phyloP scores from a whole-genome alignment of 1,140 invertebrate species.

The Phymorhynchus buccinoides region DNA sequence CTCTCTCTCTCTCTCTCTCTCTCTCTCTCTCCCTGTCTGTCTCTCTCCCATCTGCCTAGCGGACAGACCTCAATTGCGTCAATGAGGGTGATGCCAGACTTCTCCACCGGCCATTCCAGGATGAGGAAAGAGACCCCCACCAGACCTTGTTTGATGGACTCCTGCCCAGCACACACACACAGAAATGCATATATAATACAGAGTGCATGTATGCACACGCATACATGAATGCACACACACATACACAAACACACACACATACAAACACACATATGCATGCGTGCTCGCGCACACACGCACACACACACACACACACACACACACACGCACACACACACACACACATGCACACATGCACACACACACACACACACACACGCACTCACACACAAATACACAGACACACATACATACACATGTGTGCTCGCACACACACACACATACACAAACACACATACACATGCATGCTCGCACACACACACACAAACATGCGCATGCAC shows the following conservation, averaged over 20 bases:
- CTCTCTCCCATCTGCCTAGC: neutral
- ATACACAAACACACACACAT: conserved; percentile 13
- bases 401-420: neutral
- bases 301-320: conserved; percentile 1
- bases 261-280: neutral
- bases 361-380: conserved; percentile 13
- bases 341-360: conserved; percentile 1
- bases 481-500: conserved; percentile 1
- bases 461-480: conserved; percentile 2
- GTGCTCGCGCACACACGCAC: neutral
- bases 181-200: too few species aligned
- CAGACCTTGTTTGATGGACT: conserved; percentile 31
- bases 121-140: conserved; percentile 36
- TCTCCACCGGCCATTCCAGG: conserved; percentile 25
- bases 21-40: too few species aligned
- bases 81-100: conserved; percentile 32
- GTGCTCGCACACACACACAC: conserved; percentile 4
- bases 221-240: conserved; percentile 1
- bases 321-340: conserved; percentile 17
- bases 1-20: too few species aligned
- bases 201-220: neutral
- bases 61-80: conserved; percentile 37
- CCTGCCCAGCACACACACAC: neutral
- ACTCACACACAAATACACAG: conserved; percentile 8
- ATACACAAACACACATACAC: neutral